Evolutionary conservation across 2,113 vertebrate species (phyloP).

Genomic region (Dicerorhinus sumatrensis): DNA sequence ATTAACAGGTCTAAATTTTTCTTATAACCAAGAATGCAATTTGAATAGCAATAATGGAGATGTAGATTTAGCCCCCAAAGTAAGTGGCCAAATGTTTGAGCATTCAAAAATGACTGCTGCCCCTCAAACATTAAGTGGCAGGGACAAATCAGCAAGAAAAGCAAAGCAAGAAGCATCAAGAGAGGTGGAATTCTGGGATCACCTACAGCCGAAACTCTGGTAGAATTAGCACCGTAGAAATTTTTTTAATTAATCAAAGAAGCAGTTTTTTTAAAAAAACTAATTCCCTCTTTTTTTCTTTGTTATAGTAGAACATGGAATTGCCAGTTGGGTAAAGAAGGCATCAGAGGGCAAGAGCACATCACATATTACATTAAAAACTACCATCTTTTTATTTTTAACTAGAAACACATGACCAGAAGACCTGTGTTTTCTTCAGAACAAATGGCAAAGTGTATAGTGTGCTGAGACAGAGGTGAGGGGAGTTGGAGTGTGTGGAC

Average conservation of each 20-base stretch:
- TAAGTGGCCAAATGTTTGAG: background rate
- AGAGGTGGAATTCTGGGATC: background rate
- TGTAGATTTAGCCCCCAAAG: background rate
- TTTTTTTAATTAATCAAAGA: background rate
- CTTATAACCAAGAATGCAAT: background rate
- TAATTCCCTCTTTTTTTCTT: background rate
- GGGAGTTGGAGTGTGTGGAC: background rate
- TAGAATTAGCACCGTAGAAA: background rate
- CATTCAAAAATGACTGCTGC: background rate
- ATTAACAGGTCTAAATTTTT: background rate
- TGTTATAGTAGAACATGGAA: background rate
- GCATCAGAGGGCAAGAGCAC: background rate
- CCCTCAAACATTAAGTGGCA: background rate
- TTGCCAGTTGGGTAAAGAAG: background rate
- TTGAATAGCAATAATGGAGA: background rate
- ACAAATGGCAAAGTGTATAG: background rate
- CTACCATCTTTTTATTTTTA: background rate
- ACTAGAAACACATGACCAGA: background rate
- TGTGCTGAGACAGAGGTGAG: background rate
- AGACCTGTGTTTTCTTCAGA: background rate
- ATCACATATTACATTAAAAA: background rate
- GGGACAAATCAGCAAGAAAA: background rate
- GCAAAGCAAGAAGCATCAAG: background rate
- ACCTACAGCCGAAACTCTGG: background rate
- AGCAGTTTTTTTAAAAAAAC: background rate